Conservation (phyloP, 2,797 vertebrate species). For the Urophycis tenuis region DNA sequence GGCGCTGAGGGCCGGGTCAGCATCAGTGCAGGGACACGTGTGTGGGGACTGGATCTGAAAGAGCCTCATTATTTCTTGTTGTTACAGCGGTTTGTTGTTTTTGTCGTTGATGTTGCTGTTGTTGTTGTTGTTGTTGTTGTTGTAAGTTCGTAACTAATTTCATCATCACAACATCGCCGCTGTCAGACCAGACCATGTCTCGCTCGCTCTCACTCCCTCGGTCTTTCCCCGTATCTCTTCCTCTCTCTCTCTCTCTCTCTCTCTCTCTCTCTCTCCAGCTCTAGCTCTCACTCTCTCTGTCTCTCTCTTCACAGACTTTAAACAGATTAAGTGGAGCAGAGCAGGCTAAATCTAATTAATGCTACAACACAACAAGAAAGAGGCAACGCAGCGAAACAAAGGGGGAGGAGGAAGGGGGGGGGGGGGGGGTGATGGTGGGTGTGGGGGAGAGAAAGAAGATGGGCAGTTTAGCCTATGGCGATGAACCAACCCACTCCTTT, state of each 20-base stretch:
- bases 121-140: too few relatives aligned
- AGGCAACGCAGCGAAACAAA: conserved; percentile 49
- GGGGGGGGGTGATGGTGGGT: too few relatives aligned
- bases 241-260: conserved; percentile 4
- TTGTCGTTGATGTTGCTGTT: too few relatives aligned
- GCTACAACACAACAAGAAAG: conserved; percentile 54
- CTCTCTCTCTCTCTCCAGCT: conserved; percentile 9
- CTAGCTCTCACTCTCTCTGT: conserved; percentile 25
- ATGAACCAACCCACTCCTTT: conserved; percentile 47
- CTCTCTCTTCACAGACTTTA: conserved; percentile 53
- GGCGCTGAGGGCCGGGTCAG: too few relatives aligned
- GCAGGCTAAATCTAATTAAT: conserved; percentile 68
- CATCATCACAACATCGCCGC: too few relatives aligned
- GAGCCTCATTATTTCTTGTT: too few relatives aligned
- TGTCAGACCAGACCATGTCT: too few relatives aligned
- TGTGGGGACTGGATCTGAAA: too few relatives aligned
- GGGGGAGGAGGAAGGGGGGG: conserved; percentile 34
- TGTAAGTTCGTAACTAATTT: too few relatives aligned
- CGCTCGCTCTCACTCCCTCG: background rate
- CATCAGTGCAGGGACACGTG: too few relatives aligned
- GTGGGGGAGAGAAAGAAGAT: conserved; percentile 20
- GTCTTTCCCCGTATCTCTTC: background rate
- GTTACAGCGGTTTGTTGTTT: too few relatives aligned
- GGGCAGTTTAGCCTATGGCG: conserved; percentile 56
- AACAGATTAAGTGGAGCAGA: conserved; percentile 55